phyloP scores from a whole-genome alignment of 2,797 vertebrate species.

The Tarsius wallacei region DNA sequence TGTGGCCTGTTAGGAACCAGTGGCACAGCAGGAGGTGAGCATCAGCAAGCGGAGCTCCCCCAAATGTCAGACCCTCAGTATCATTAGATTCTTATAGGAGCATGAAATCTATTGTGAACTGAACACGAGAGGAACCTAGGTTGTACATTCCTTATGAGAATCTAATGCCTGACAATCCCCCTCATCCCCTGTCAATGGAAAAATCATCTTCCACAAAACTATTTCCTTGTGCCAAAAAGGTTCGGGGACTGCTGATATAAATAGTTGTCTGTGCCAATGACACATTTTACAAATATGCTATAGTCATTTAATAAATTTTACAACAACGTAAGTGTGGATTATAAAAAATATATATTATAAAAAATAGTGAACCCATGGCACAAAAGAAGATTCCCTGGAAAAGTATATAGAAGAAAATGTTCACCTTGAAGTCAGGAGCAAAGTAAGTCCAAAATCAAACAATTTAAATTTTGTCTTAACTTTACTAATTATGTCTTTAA shows the following conservation, averaged over 20 bases:
- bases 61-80: too few species aligned
- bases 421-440: slow-evolving; percentile 45
- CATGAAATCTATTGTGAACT: too few species aligned
- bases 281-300: neutral
- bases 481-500: neutral
- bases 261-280: neutral
- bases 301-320: neutral
- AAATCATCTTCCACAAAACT: too few species aligned
- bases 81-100: too few species aligned
- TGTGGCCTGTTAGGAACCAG: too few species aligned
- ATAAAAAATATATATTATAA: neutral
- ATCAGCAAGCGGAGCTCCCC: too few species aligned
- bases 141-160: too few species aligned
- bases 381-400: neutral
- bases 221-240: too few species aligned
- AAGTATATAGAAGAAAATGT: neutral
- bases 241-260: neutral
- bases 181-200: too few species aligned
- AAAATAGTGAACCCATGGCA: neutral
- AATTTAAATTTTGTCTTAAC: slow-evolving; percentile 15
- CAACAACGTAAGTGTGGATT: neutral
- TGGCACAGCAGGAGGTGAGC: too few species aligned
- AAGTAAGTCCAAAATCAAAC: slow-evolving; percentile 41
- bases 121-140: too few species aligned
- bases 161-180: too few species aligned